phyloP scores from a whole-genome alignment of 2,797 vertebrate genomes.

The Bufotes viridis region DNA sequence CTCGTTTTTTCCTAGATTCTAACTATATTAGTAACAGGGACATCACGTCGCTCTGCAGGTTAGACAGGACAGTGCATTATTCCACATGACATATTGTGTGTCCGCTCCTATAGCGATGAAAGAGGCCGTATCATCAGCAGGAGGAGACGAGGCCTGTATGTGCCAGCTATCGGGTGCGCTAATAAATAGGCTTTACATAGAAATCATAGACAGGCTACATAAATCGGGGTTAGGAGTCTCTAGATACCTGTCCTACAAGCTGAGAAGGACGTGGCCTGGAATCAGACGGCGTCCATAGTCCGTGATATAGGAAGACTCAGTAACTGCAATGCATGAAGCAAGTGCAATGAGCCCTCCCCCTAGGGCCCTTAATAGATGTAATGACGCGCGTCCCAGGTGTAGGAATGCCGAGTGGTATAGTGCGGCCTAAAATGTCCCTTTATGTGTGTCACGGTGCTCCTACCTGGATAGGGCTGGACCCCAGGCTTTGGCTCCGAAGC shows the following conservation, averaged over 20 bases:
- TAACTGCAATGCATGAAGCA: background rate
- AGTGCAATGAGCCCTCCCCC: too few species aligned
- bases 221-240: conserved; percentile 48
- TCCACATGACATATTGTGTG: conserved; percentile 3
- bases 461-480: too few species aligned
- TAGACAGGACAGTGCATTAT: background rate
- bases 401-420: too few species aligned
- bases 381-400: too few species aligned
- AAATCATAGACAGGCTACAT: background rate
- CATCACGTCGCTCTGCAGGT: background rate
- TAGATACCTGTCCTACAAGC: conserved; percentile 33
- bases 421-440: too few species aligned
- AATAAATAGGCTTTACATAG: conserved; percentile 2
- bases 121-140: background rate
- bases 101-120: background rate
- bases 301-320: background rate
- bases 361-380: too few species aligned
- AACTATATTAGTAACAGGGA: background rate
- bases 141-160: conserved; percentile 11
- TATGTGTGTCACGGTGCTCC: too few species aligned
- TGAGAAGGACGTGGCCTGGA: background rate
- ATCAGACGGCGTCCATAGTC: background rate
- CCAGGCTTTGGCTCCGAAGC: too few species aligned
- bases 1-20: background rate
- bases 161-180: conserved; percentile 5